Conservation (phyloP, 1,140 invertebrate species). For the Cyphomyrmex costatus region DNA sequence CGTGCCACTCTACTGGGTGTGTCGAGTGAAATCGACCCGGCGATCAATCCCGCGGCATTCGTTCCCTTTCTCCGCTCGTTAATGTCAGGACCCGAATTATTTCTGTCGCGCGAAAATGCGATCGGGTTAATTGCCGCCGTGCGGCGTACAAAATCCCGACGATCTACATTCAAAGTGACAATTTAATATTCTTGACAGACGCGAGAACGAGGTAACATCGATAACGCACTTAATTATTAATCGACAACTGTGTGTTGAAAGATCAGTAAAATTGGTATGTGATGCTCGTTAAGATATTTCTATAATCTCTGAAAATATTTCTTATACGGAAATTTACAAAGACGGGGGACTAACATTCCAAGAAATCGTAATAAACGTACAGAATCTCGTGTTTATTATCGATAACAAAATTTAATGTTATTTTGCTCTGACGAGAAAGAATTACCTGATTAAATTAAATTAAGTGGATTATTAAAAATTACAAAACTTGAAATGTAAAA, state of each 20-base stretch:
- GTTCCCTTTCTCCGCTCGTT: conserved; percentile 32
- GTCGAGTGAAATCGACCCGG: conserved; percentile 68
- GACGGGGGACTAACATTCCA: not conserved
- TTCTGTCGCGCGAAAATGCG: conserved; percentile 17
- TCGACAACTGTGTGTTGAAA: conserved; percentile 1
- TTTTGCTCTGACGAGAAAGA: not conserved
- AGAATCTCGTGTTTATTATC: not conserved
- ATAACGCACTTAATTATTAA: conserved; percentile 37
- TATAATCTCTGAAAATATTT: not conserved
- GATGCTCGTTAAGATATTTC: conserved; percentile 23
- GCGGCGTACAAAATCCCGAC: not conserved
- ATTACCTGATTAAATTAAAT: not conserved
- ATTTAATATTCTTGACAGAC: conserved; percentile 27
- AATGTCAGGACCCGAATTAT: conserved; percentile 15
- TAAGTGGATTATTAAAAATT: not conserved
- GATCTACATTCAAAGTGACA: conserved; percentile 25
- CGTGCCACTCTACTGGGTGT: conserved; percentile 74
- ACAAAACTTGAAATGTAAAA: not conserved
- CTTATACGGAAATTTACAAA: not conserved
- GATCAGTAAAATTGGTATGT: conserved; percentile 4
- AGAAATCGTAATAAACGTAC: not conserved
- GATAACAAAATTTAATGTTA: not conserved
- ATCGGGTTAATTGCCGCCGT: conserved; percentile 15
- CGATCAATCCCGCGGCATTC: conserved; percentile 8
- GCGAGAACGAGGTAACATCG: not conserved